phyloP scores from a whole-genome alignment of 2,888 invertebrate species.

The Cephonodes hylas region DNA sequence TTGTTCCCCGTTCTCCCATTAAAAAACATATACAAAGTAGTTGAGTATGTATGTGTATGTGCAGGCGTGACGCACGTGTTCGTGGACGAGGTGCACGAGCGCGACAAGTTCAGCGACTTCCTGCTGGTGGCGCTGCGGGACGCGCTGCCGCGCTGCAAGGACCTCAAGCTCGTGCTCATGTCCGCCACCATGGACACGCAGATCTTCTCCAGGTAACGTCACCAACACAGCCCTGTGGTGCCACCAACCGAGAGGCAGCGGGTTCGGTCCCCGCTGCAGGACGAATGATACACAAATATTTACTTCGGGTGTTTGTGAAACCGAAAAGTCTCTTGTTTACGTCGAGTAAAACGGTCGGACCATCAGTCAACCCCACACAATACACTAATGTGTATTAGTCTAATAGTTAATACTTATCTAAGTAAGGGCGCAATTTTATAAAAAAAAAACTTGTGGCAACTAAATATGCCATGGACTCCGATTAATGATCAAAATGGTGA shows the following conservation, averaged over 20 bases:
- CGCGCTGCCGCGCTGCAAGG: slow-evolving; percentile 84
- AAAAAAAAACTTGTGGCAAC: not conserved
- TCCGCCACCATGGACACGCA: slow-evolving; percentile 95
- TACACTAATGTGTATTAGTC: too few relatives aligned
- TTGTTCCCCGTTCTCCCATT: too few relatives aligned
- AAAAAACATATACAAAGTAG: too few relatives aligned
- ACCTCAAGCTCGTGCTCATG: slow-evolving; percentile 94
- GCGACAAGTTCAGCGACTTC: slow-evolving; percentile 96
- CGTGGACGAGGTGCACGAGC: slow-evolving; percentile 97
- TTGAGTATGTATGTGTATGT: not conserved
- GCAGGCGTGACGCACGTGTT: slow-evolving; percentile 90
- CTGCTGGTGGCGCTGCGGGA: slow-evolving; percentile 92
- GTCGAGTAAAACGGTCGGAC: too few relatives aligned
- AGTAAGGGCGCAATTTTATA: too few relatives aligned
- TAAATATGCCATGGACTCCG: not conserved
- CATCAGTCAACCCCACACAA: too few relatives aligned
- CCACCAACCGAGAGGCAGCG: too few relatives aligned
- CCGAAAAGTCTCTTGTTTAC: too few relatives aligned
- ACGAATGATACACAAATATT: too few relatives aligned
- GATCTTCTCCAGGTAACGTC: slow-evolving; percentile 83
- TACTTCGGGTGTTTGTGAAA: too few relatives aligned
- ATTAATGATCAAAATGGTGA: not conserved
- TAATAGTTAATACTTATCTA: too few relatives aligned
- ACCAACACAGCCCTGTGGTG: not conserved
- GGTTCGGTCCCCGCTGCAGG: too few relatives aligned